Evolutionary conservation across 2,888 invertebrate species (phyloP).

Genomic region (Drosophila infuscata): DNA sequence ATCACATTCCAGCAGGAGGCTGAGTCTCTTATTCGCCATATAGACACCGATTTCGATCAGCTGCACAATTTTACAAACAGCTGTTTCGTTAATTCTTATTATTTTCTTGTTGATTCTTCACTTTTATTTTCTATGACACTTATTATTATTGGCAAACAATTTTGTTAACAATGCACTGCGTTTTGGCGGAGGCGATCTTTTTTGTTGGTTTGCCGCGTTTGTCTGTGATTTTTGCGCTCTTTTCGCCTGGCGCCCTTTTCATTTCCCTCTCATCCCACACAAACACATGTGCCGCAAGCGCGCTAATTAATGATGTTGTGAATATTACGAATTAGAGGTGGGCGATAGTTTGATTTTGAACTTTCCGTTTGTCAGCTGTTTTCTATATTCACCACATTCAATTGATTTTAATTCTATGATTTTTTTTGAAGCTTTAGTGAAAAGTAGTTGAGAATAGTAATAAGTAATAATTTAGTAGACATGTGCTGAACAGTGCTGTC

Average conservation of each 20-base stretch:
- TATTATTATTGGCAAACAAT: background rate
- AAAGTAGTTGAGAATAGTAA: slow-evolving; percentile 5
- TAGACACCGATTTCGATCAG: slow-evolving; percentile 2
- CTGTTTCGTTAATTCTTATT: slow-evolving; percentile 14
- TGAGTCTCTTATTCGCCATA: slow-evolving; percentile 52
- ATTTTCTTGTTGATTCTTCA: background rate
- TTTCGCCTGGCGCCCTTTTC: slow-evolving; percentile 48
- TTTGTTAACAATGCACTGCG: slow-evolving; percentile 6
- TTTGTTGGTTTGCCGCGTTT: slow-evolving; percentile 1
- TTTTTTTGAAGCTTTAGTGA: slow-evolving; percentile 7
- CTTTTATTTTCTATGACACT: background rate
- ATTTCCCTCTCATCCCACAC: slow-evolving; percentile 31
- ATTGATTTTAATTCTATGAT: background rate
- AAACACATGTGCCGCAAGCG: background rate
- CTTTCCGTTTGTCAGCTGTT: slow-evolving; percentile 25
- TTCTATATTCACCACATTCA: slow-evolving; percentile 20
- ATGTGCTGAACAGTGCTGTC: background rate
- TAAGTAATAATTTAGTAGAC: background rate
- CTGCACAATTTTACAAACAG: background rate
- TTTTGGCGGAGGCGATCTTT: background rate
- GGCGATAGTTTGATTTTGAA: slow-evolving; percentile 46
- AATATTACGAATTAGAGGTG: slow-evolving; percentile 51
- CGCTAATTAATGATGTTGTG: slow-evolving; percentile 21
- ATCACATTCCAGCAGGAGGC: slow-evolving; percentile 33
- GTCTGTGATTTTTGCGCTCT: slow-evolving; percentile 45